A percentile compares a stretch with the other conserved stretches of the same genome.
Conservation (phyloP, 1,140 invertebrate species). For the Aleiodes sp. region DNA sequence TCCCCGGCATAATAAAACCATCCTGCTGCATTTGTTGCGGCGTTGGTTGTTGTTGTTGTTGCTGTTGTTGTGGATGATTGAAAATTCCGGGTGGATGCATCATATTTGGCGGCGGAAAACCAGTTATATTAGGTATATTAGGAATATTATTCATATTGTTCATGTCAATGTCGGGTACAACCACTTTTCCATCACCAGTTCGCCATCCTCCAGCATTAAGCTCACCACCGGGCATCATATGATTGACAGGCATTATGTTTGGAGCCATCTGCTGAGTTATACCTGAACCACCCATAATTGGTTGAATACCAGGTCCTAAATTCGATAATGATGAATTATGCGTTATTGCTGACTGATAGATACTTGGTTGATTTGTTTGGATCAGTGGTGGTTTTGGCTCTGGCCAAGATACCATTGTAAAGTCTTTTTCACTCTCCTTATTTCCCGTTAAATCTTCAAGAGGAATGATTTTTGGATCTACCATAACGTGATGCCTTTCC, state of each 20-base stretch:
- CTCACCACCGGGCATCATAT: slow-evolving; percentile 35
- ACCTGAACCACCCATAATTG: slow-evolving; percentile 49
- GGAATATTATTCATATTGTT: slow-evolving; percentile 40
- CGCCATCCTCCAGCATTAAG: slow-evolving; percentile 56
- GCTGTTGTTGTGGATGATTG: slow-evolving; percentile 47
- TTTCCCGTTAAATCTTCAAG: slow-evolving; percentile 86
- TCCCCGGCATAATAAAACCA: slow-evolving; percentile 40
- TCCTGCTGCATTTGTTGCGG: slow-evolving; percentile 18
- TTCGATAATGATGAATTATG: too few species aligned
- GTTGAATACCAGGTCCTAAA: too few species aligned
- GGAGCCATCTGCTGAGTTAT: slow-evolving; percentile 43
- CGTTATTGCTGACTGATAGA: slow-evolving; percentile 38
- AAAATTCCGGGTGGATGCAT: slow-evolving; percentile 66
- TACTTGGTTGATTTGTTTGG: slow-evolving; percentile 48
- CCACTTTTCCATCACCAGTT: slow-evolving; percentile 66
- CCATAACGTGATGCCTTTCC: slow-evolving; percentile 76
- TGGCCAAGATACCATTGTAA: slow-evolving; percentile 79
- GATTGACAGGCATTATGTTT: slow-evolving; percentile 43
- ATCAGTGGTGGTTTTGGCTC: slow-evolving; percentile 74
- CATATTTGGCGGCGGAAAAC: slow-evolving; percentile 49
- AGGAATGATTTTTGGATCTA: slow-evolving; percentile 85
- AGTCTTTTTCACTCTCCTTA: slow-evolving; percentile 81
- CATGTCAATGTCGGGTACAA: slow-evolving; percentile 62
- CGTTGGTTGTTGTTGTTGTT: background rate
- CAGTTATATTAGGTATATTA: too few species aligned